phyloP scores from a whole-genome alignment of 2,797 vertebrate species.

The Urocyon cinereoargenteus region DNA sequence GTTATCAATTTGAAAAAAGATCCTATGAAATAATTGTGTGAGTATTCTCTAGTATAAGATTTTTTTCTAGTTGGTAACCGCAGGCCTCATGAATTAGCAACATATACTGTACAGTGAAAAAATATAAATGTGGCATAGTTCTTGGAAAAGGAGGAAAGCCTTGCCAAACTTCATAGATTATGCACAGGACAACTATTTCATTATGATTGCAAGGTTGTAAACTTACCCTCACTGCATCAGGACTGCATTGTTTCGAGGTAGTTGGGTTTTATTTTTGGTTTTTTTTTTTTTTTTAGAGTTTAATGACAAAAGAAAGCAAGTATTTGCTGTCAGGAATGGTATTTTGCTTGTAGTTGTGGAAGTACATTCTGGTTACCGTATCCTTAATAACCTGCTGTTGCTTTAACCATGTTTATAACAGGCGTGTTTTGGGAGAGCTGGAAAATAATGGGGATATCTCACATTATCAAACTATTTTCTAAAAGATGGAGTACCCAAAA shows the following conservation, averaged over 20 bases:
- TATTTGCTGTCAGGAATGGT: neutral
- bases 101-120: conserved; percentile 11
- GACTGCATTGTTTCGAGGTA: conserved; percentile 26
- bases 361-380: conserved; percentile 49
- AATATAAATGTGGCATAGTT: neutral
- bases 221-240: neutral
- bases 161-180: neutral
- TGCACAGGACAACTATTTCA: neutral
- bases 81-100: conserved; percentile 11
- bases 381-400: conserved; percentile 28
- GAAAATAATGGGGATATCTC: neutral
- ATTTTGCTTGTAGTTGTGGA: conserved; percentile 29
- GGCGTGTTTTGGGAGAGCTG: neutral
- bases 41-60: neutral
- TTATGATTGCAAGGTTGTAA: conserved; percentile 10
- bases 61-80: conserved; percentile 43
- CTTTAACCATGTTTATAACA: conserved; percentile 41
- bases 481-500: neutral
- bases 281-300: conserved; percentile 53
- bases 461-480: conserved; percentile 53
- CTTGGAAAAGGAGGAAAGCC: conserved; percentile 44
- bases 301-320: conserved; percentile 11
- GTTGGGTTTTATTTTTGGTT: conserved; percentile 25
- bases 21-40: conserved; percentile 66
- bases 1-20: conserved; percentile 42